Percentiles rank a stretch among this genome's conserved stretches.
These are phyloP conservation scores for Dorcus hopei DNA, from an alignment of 2,888 invertebrate species.

Conservation along the genomic window DNA sequence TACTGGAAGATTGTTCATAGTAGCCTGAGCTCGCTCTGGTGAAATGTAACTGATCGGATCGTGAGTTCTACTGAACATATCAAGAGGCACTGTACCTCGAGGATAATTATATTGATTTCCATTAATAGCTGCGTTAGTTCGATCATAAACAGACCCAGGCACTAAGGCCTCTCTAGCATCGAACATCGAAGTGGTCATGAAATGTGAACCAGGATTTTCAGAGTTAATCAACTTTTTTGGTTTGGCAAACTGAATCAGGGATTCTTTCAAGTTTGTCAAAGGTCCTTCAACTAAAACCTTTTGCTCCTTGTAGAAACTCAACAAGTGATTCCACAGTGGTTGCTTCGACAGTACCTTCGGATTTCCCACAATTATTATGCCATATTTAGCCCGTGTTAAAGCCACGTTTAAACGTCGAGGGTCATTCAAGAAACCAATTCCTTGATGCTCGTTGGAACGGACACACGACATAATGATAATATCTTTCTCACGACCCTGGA, in stretches of 20 bases:
- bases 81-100: constrained; percentile 50
- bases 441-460: constrained; percentile 96
- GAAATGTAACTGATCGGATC: constrained; percentile 94
- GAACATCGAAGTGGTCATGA: constrained; percentile 96
- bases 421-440: constrained; percentile 98
- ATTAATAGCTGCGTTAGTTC: constrained; percentile 53
- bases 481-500: constrained; percentile 98
- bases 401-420: constrained; percentile 97
- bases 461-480: constrained; percentile 99
- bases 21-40: constrained; percentile 73
- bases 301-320: constrained; percentile 97
- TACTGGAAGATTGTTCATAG: constrained; percentile 80
- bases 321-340: constrained; percentile 95
- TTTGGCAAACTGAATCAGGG: constrained; percentile 94
- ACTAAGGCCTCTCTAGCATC: constrained; percentile 94
- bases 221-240: constrained; percentile 94
- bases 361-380: constrained; percentile 97
- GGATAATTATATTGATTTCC: constrained; percentile 40
- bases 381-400: constrained; percentile 94
- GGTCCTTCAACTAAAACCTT: constrained; percentile 97
- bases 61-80: constrained; percentile 69
- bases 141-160: constrained; percentile 90
- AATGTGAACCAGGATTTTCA: constrained; percentile 93
- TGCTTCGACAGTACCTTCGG: constrained; percentile 98
- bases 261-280: constrained; percentile 93